Percentiles rank a stretch among this genome's conserved stretches.
These are phyloP conservation scores for Caprella mutica DNA, from an alignment of 2,888 invertebrate genomes.

Conservation along the genomic window DNA sequence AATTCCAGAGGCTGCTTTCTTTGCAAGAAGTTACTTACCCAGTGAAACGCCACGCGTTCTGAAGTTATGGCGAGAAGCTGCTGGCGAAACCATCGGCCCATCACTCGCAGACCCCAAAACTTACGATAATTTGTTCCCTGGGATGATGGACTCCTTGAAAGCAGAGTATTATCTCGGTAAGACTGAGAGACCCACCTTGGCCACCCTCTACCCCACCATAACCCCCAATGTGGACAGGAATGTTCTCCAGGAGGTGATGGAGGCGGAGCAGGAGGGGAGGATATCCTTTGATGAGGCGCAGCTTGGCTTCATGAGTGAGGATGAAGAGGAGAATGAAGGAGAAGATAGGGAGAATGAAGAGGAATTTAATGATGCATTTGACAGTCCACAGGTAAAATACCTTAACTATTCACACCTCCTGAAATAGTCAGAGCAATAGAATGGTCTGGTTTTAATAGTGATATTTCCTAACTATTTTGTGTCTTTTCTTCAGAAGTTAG, in stretches of 20 bases:
- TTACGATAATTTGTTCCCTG: conserved; percentile 94
- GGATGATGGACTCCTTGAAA: conserved; percentile 57
- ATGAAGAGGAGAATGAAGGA: too few species aligned
- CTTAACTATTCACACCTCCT: too few species aligned
- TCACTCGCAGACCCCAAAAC: conserved; percentile 88
- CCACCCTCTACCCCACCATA: conserved; percentile 47
- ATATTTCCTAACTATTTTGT: too few species aligned
- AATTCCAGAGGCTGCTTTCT: conserved; percentile 94
- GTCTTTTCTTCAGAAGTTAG: too few species aligned
- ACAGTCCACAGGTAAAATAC: too few species aligned
- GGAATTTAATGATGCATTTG: too few species aligned
- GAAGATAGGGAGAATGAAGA: too few species aligned
- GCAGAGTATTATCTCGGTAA: conserved; percentile 53
- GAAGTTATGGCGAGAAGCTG: conserved; percentile 70
- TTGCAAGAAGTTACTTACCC: conserved; percentile 90
- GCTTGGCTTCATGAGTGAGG: too few species aligned
- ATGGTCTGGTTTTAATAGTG: too few species aligned
- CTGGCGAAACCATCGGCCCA: conserved; percentile 82
- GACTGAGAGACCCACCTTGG: conserved; percentile 46
- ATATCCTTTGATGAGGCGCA: neutral
- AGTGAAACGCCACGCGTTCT: conserved; percentile 79
- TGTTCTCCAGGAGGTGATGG: neutral
- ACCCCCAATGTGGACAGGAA: too few species aligned
- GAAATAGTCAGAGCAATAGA: too few species aligned
- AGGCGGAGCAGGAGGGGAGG: neutral